Evolutionary conservation across 1,140 invertebrate species (phyloP), one percentile per base, ranked within the genome.

Genomic region (Colletes gigas): DNA sequence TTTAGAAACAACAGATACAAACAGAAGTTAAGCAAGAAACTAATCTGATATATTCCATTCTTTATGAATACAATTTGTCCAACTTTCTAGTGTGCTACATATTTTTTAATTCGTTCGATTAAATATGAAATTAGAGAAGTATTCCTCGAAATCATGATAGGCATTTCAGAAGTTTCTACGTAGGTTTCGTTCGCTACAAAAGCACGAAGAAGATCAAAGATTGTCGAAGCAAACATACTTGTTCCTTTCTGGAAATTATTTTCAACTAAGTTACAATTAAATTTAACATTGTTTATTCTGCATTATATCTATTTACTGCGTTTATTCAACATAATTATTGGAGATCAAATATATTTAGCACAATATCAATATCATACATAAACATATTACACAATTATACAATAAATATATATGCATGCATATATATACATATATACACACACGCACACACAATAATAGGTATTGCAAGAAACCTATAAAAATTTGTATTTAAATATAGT

Each of bases 241-340:
- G 2, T 59, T 15, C 4, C 21, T 47, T 7, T 63, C 8, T 63
- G 55, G 10, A 30, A 14, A 59, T 68, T 59, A 55, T 67, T 15
- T 65, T 59, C 57, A 4, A 62, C 14, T 10, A 52, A 52, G 4
- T 8, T 69, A 77, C 0, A 9, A 30, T 30, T 30, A 30, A 70
- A 78, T 55, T 55, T 19, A 78, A 72, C 7, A n/a, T 77, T 50
- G 14, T 75, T 78, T 70, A 78, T 52, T 70, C 72, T 59, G 30
- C 14, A 50, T 68, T 59, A 12, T 57, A 14, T 62, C 8, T 69
- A 71, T 71, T 78, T 78, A 14, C 47, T 71, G 30, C 19, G 44
- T 71, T 71, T 78, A 71, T 71, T 70, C 44, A 41, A 70, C 17
- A 65, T 55, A 63, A 78, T 21, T 10, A n/a, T 54, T 70, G 39